Evolutionary conservation across 2,113 vertebrate species (phyloP).

Genomic region (rabbit (Oryctolagus cuniculus)): mOryCun1.1 NC_091441.1:24593501-24594000

Average conservation of each 20-base stretch:
- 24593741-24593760: constrained; percentile 5
- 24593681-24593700: constrained; percentile 6
- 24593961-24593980: background rate
- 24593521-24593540: background rate
- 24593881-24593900: background rate
- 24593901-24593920: background rate
- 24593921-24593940: background rate
- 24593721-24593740: constrained; percentile 17
- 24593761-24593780: background rate
- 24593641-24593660: background rate
- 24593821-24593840: background rate
- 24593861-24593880: constrained; percentile 48
- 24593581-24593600: background rate
- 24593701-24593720: constrained; percentile 22
- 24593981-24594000: background rate
- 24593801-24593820: background rate
- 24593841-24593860: background rate
- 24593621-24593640: background rate
- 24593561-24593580: background rate
- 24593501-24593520: background rate
- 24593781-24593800: background rate
- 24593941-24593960: background rate
- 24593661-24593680: background rate
- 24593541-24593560: background rate
- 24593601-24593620: background rate